These are phyloP conservation scores for Zele albiditarsus DNA, from an alignment of 2,888 invertebrate species.

Conservation along the genomic window DNA sequence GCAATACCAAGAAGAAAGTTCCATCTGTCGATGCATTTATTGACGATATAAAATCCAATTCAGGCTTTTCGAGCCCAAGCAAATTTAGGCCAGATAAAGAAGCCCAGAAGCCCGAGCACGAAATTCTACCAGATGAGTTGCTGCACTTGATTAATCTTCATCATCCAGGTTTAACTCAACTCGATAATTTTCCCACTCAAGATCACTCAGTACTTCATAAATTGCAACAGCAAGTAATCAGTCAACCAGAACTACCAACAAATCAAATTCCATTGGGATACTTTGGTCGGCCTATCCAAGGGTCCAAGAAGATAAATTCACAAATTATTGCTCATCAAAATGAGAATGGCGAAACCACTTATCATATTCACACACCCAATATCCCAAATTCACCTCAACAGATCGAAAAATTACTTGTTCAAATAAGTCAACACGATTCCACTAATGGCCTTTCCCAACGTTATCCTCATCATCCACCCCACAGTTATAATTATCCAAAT, in stretches of 20 bases:
- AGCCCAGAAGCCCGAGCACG: slow-evolving; percentile 54
- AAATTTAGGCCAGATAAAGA: slow-evolving; percentile 54
- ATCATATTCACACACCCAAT: slow-evolving; percentile 67
- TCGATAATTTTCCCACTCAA: slow-evolving; percentile 60
- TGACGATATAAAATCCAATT: slow-evolving; percentile 52
- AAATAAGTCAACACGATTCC: slow-evolving; percentile 68
- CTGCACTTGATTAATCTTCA: slow-evolving; percentile 66
- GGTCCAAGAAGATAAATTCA: slow-evolving; percentile 64
- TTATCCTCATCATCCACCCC: slow-evolving; percentile 62
- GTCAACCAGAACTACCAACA: slow-evolving; percentile 55
- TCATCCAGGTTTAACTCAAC: slow-evolving; percentile 64
- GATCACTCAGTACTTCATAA: slow-evolving; percentile 64
- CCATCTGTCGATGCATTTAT: slow-evolving; percentile 39
- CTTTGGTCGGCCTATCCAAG: slow-evolving; percentile 59
- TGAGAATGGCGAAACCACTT: slow-evolving; percentile 68
- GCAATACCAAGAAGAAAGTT: slow-evolving; percentile 58
- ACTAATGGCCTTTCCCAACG: slow-evolving; percentile 65
- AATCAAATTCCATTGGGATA: slow-evolving; percentile 56
- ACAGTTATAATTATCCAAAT: slow-evolving; percentile 56
- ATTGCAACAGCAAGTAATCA: slow-evolving; percentile 63
- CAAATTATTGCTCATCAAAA: slow-evolving; percentile 66
- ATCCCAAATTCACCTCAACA: slow-evolving; percentile 66
- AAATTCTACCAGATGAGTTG: slow-evolving; percentile 63
- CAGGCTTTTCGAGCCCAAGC: slow-evolving; percentile 38
- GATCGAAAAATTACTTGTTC: slow-evolving; percentile 69